Evolutionary conservation across 1,140 invertebrate genomes (phyloP), one percentile per base, ranked within the genome.

Genomic region (Drosophila guanche): DNA sequence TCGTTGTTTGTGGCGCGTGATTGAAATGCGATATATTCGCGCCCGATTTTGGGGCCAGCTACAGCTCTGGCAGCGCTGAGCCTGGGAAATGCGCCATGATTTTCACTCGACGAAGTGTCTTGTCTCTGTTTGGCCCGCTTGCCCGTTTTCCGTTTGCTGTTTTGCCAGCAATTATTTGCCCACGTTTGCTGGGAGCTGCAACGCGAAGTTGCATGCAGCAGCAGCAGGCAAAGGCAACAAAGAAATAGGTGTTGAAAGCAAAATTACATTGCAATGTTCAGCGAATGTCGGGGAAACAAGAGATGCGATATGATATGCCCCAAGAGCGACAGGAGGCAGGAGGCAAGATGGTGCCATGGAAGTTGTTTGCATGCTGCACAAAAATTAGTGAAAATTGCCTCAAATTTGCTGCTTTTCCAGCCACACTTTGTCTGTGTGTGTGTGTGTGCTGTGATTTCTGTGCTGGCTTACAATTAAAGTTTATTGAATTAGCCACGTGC

Each of bases 11-110:
- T 42, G 79, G 81, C 83, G 83, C 83, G 83, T 88, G 83, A 88
- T 88, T 88, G 83, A 88, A 88, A 88, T 88, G 83, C 83, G 83
- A 88, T 88, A 88, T 88, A 88, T 88, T 88, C 84, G 83, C 83
- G 83, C 84, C 83, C 83, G 84, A 88, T 88, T 88, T 88, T 42
- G 83, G 81, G 76, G 63, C 80, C 74, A 78, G 48, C 48, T 58
- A 80, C 74, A 78, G 48, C 48, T 58, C 50, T 10, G 29, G 51
- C 29, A 42, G 56, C 29, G 42, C 51, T 47, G 56, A 85, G 81
- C 81, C 81, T 85, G 81, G 81, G 83, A 85, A 85, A 81, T 76
- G 76, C 52, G 63, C 73, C 41, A 58, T 78, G 80, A 68, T 63
- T 74, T 79, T 63, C 73, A 79, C 73, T 76, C 33, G 52, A 20